phyloP scores from a whole-genome alignment of 2,797 vertebrate species.

The Botia kubotai region DNA sequence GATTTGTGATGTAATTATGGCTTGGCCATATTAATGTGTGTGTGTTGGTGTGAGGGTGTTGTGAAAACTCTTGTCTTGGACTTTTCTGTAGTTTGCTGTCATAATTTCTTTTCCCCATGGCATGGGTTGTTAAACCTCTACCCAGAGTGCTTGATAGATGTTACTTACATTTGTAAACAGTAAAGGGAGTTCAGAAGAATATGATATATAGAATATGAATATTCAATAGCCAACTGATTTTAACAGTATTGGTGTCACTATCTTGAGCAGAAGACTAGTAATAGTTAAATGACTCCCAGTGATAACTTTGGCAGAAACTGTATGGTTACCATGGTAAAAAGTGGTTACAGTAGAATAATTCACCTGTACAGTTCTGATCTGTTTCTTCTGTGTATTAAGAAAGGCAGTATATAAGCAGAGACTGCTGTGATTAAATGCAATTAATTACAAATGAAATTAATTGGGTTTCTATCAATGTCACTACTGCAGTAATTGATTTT shows the following conservation, averaged over 20 bases:
- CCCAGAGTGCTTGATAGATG: neutral
- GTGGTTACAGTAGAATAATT: no score
- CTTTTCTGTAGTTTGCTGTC: slow-evolving; percentile 81
- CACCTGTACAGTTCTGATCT: no score
- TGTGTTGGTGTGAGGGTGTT: slow-evolving; percentile 60
- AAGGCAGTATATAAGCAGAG: slow-evolving; percentile 1
- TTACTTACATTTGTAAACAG: neutral
- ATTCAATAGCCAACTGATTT: neutral
- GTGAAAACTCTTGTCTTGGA: slow-evolving; percentile 73
- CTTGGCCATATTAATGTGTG: slow-evolving; percentile 58
- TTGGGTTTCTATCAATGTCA: slow-evolving; percentile 30
- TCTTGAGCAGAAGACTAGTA: no score
- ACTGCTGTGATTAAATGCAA: slow-evolving; percentile 20
- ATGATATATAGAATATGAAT: neutral
- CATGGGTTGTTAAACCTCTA: slow-evolving; percentile 77
- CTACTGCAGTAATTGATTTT: neutral
- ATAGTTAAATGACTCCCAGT: no score
- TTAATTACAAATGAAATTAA: slow-evolving; percentile 42
- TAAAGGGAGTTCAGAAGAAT: neutral
- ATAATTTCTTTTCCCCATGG: slow-evolving; percentile 81
- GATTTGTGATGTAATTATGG: slow-evolving; percentile 45
- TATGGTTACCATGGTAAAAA: no score
- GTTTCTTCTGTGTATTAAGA: neutral
- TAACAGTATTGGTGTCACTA: no score
- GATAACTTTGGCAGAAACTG: no score